Percentiles rank a stretch among this genome's conserved stretches.
Conservation (phyloP, 2,888 invertebrate species). For the Ecliptopera silaceata region DNA sequence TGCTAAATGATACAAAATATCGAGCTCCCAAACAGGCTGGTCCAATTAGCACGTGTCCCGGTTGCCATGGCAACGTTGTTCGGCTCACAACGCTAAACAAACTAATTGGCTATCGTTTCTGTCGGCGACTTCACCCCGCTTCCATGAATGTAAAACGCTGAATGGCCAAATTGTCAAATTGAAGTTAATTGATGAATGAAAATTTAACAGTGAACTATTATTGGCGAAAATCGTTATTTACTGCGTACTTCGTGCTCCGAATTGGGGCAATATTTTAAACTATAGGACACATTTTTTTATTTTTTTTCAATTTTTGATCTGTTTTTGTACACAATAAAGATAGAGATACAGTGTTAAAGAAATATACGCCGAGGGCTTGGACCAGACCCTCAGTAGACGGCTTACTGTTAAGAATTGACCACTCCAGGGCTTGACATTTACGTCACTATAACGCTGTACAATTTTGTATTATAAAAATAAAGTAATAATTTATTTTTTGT, state of each 20-base stretch:
- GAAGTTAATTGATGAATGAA: slow-evolving; percentile 49
- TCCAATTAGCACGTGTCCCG: slow-evolving; percentile 68
- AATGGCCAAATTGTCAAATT: slow-evolving; percentile 40
- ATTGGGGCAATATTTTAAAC: not conserved
- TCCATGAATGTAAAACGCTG: slow-evolving; percentile 46
- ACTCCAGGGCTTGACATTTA: no score
- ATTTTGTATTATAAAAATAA: no score
- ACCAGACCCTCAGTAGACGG: no score
- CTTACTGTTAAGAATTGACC: no score
- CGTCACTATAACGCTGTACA: no score
- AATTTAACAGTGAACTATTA: slow-evolving; percentile 41
- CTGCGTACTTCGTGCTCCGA: slow-evolving; percentile 13
- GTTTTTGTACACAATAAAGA: no score
- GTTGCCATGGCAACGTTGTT: slow-evolving; percentile 60
- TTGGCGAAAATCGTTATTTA: slow-evolving; percentile 31
- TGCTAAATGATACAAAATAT: slow-evolving; percentile 68
- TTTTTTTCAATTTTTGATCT: no score
- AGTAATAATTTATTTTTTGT: not conserved
- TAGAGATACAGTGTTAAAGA: no score
- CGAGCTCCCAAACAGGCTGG: slow-evolving; percentile 51
- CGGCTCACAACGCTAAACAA: slow-evolving; percentile 67
- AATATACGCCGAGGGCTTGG: no score
- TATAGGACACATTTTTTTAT: not conserved
- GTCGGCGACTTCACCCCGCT: slow-evolving; percentile 51
- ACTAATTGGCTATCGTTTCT: slow-evolving; percentile 68